Conservation (phyloP, 2,113 vertebrate species). For the Phrynocephalus versicolor region DNA sequence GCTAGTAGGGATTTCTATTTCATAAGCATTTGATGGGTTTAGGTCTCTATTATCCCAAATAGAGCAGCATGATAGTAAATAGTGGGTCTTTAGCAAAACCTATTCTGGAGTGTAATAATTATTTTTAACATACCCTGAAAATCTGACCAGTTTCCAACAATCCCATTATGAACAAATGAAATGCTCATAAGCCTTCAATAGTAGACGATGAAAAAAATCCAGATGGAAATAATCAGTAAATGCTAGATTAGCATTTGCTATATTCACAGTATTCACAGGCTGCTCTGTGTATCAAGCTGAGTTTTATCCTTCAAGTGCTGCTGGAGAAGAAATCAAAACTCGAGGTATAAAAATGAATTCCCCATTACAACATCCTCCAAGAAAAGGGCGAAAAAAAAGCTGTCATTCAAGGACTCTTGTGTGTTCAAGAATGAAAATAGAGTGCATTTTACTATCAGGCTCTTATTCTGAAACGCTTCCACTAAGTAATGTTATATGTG, state of each 20-base stretch:
- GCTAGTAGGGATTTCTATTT: no score
- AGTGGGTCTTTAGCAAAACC: neutral
- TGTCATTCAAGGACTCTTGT: conserved; percentile 71
- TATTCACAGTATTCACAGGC: conserved; percentile 31
- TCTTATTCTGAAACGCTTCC: conserved; percentile 69
- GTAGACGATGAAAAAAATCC: conserved; percentile 17
- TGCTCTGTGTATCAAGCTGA: conserved; percentile 57
- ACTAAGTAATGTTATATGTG: conserved; percentile 68
- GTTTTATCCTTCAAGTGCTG: conserved; percentile 62
- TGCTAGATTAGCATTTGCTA: conserved; percentile 63
- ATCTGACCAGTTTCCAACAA: conserved; percentile 16
- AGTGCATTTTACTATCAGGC: conserved; percentile 60
- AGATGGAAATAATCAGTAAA: conserved; percentile 61
- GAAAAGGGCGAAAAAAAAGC: conserved; percentile 70
- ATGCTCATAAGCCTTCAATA: conserved; percentile 37
- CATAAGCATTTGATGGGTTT: no score
- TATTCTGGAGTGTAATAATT: neutral
- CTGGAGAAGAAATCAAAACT: conserved; percentile 65
- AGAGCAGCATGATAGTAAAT: neutral
- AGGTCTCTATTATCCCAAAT: neutral
- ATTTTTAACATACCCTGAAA: neutral
- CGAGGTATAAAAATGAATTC: conserved; percentile 65
- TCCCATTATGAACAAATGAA: conserved; percentile 22
- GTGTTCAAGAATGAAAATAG: conserved; percentile 66
- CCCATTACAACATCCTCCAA: conserved; percentile 66